A percentile compares a stretch with the other conserved stretches of the same genome.
Evolutionary conservation across 2,888 invertebrate genomes (phyloP).

Genomic region (Ochlodes sylvanus): DNA sequence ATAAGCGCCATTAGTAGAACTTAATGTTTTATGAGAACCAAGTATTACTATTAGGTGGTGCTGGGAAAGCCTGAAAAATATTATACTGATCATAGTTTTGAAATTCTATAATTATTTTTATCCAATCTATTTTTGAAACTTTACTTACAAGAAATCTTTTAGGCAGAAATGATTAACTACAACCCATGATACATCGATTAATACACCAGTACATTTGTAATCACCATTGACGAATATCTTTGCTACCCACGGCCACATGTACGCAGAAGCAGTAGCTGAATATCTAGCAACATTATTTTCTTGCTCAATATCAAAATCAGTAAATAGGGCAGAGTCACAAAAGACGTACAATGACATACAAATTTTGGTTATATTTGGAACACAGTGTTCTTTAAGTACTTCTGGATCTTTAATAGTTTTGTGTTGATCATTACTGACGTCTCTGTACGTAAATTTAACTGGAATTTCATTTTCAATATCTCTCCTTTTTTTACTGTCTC

Average conservation of each 20-base stretch:
- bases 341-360: constrained; percentile 84
- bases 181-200: constrained; percentile 88
- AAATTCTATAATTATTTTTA: neutral
- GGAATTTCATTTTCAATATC: constrained; percentile 53
- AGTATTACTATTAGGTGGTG: constrained; percentile 87
- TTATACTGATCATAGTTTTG: neutral
- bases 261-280: constrained; percentile 46
- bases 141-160: constrained; percentile 68
- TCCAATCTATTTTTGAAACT: neutral
- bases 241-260: constrained; percentile 89
- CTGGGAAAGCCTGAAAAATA: constrained; percentile 73
- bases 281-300: constrained; percentile 53
- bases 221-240: constrained; percentile 89
- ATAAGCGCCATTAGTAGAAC: constrained; percentile 86
- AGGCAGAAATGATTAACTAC: constrained; percentile 85
- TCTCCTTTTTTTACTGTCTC: constrained; percentile 57
- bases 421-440: constrained; percentile 50
- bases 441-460: constrained; percentile 65
- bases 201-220: constrained; percentile 88
- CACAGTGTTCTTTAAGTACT: constrained; percentile 72
- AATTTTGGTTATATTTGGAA: constrained; percentile 74
- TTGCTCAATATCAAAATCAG: constrained; percentile 61
- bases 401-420: constrained; percentile 67
- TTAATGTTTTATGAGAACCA: constrained; percentile 87
- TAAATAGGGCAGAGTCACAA: constrained; percentile 78